phyloP scores from a whole-genome alignment of 1,140 invertebrate genomes.

The Oedothorax gibbosus region DNA sequence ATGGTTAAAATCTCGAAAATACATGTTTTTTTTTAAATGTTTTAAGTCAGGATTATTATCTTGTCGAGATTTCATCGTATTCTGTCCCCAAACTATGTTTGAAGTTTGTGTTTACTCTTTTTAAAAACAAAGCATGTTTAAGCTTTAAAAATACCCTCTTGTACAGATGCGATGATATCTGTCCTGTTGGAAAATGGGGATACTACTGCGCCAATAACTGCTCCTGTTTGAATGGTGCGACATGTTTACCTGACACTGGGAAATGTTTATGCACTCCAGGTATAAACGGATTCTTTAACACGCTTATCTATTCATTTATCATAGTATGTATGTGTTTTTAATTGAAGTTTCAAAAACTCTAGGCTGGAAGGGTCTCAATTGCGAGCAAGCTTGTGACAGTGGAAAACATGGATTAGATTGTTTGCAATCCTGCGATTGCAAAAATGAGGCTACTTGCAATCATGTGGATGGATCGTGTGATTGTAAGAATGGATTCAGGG shows the following conservation, averaged over 20 bases:
- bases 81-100: too few species aligned
- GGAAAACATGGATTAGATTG: slow-evolving; percentile 19
- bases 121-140: too few species aligned
- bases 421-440: slow-evolving; percentile 81
- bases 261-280: slow-evolving; percentile 6
- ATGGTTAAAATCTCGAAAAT: too few species aligned
- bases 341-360: too few species aligned
- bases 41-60: too few species aligned
- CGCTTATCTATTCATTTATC: neutral
- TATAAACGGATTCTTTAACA: neutral
- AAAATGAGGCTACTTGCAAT: slow-evolving; percentile 85
- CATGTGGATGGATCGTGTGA: slow-evolving; percentile 76
- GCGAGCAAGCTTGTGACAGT: neutral
- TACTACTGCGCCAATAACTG: slow-evolving; percentile 42
- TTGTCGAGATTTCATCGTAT: too few species aligned
- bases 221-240: slow-evolving; percentile 44
- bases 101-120: too few species aligned
- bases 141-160: neutral
- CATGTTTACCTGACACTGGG: slow-evolving; percentile 21
- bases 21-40: too few species aligned
- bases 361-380: slow-evolving; percentile 2
- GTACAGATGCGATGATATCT: slow-evolving; percentile 45
- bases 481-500: neutral
- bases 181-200: slow-evolving; percentile 51
- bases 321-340: slow-evolving; percentile 7